Evolutionary conservation across 2,113 vertebrate species (phyloP).

Genomic region (Sterrhoptilus dennistouni): DNA sequence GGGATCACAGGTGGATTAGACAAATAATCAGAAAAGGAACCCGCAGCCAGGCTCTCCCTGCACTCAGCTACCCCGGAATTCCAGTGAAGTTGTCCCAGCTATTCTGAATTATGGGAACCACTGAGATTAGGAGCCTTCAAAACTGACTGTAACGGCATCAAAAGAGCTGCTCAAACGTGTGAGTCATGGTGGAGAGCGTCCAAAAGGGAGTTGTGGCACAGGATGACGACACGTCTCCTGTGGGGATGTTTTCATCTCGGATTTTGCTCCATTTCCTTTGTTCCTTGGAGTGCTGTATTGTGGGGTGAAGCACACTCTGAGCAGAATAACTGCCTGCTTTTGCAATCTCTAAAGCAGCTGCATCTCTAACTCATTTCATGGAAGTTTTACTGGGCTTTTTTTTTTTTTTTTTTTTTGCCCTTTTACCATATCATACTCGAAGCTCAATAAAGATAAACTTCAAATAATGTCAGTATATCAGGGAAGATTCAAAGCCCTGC

Average conservation of each 20-base stretch:
- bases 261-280: not conserved
- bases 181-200: not conserved
- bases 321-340: not conserved
- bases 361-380: conserved; percentile 4
- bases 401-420: not conserved
- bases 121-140: not conserved
- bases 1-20: not conserved
- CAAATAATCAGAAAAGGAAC: not conserved
- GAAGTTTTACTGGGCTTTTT: not conserved
- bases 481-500: not conserved
- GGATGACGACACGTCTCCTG: not conserved
- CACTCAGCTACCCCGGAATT: rapidly evolving
- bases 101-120: not conserved
- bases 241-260: not conserved
- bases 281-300: not conserved
- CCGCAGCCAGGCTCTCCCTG: not conserved
- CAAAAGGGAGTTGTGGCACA: not conserved
- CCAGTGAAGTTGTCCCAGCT: not conserved
- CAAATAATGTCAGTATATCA: not conserved
- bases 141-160: not conserved
- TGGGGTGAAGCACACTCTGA: not conserved
- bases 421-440: not conserved
- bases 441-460: conserved; percentile 24
- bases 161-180: not conserved
- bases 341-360: not conserved